Evolutionary conservation across 2,113 vertebrate species (phyloP).

Genomic region (Hippoglossus stenolepis): DNA sequence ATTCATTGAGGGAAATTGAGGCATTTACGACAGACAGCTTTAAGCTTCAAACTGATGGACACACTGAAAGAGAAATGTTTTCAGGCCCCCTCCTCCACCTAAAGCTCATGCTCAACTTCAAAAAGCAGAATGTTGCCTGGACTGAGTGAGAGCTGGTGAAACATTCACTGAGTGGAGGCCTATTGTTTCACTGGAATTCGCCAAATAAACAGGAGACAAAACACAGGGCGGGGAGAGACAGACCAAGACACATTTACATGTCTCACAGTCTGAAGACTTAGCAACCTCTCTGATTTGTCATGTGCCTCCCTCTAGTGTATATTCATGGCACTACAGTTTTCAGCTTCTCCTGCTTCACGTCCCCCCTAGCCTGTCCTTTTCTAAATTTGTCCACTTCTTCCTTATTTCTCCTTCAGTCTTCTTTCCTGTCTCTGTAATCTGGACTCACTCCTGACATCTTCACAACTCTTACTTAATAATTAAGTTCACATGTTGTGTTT

Average conservation of each 20-base stretch:
- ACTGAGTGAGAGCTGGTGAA: background rate
- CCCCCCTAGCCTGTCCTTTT: background rate
- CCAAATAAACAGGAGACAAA: slow-evolving; percentile 55
- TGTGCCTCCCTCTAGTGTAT: slow-evolving; percentile 52
- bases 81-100: background rate
- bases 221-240: slow-evolving; percentile 16
- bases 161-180: background rate
- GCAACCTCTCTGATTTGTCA: background rate
- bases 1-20: background rate
- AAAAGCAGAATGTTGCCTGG: slow-evolving; percentile 3
- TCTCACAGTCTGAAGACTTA: background rate
- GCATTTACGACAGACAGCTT: background rate
- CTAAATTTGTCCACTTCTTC: background rate
- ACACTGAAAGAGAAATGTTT: background rate
- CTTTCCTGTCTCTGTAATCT: background rate
- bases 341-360: background rate
- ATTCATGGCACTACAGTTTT: background rate
- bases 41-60: background rate
- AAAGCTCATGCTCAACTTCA: background rate
- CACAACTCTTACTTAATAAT: background rate
- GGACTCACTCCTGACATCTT: background rate
- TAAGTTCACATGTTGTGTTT: background rate
- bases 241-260: slow-evolving; percentile 2
- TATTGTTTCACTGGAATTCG: slow-evolving; percentile 57
- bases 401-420: background rate